Base-by-base conservation (phyloP, 2,113 vertebrate genomes). In the Carassius carassius region DNA sequence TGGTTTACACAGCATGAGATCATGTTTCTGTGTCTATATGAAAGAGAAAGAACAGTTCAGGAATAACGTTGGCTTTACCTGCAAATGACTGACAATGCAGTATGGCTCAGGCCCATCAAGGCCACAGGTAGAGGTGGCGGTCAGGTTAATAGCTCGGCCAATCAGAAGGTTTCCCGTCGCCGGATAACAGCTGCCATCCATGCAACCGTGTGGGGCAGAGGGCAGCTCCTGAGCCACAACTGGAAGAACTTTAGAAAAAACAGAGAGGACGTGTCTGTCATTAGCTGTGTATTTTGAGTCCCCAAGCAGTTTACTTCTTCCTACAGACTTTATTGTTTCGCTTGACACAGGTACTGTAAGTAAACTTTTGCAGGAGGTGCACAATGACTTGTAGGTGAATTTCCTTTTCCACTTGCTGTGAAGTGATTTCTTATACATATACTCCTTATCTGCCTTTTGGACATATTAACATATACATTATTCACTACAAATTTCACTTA, bases 51-150 rank as follows among this genome's bases (percentile, higher is more conserved):
- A 14, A 41, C 19, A 35, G 35, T 70, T 70, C 67, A 11, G 4
- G 37, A 75, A 63, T 56, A 8, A n/a, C 7, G 21, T 35, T 77
- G 10, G 29, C 32, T 87, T 86, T 78, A 96, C 95, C 94, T 95
- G 94, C 19, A 96, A 92, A 85, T 97, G 95, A 91, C 95, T 97
- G 91, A 97, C 94, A 0, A 96, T 95, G 84, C 95, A 98, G 91
- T 94, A 97, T 2, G 90, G 91, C 81, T 97, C 92, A 0, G 93
- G 94, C 6, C 86, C 32, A 0, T 90, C 17, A 65, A 96, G 86
- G 23, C 94, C 96, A 0, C 95, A 97, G 3, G 96, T 96, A 32
- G 96, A 97, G 16, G 95, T 95, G 79, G 94, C 86, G 0, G 86
- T 91, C 60, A 97, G 90, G 70, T 88, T 95, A 72, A 91, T 41